A percentile compares a stretch with the other conserved stretches of the same genome.
phyloP scores from a whole-genome alignment of 2,113 vertebrate species.

The Ictalurus punctatus region DNA sequence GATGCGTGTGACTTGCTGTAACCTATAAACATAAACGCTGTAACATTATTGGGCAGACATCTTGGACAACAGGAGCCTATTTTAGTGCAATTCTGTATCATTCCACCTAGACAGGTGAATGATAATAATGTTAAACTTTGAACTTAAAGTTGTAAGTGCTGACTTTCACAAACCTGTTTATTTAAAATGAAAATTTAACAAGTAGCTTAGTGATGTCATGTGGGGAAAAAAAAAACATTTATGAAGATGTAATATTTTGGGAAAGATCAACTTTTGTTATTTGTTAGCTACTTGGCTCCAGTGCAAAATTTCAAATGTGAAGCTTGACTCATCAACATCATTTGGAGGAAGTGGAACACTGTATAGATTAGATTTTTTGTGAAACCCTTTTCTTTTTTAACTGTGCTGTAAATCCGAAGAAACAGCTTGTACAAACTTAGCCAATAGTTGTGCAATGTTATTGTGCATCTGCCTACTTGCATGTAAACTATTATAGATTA shows the following conservation, averaged over 20 bases:
- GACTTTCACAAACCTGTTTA: not conserved
- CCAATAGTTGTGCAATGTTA: constrained; percentile 26
- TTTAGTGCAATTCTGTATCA: not conserved
- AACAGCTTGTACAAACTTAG: not conserved
- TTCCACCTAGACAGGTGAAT: not conserved
- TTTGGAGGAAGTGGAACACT: not conserved
- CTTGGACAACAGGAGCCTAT: not conserved
- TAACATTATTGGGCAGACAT: not conserved
- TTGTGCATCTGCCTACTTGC: constrained; percentile 6
- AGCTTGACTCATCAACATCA: not conserved
- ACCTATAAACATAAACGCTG: not conserved
- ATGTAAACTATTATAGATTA: constrained; percentile 5
- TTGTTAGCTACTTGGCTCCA: not conserved
- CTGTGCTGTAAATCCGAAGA: not conserved
- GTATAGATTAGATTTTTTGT: not conserved
- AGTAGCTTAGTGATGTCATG: not conserved
- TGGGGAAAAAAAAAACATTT: not conserved
- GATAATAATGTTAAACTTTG: not conserved
- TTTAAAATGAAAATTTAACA: not conserved
- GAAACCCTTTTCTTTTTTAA: not conserved
- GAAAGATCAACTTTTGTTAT: not conserved
- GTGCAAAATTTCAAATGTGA: not conserved
- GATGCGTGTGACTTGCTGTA: too few species aligned
- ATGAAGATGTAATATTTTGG: not conserved
- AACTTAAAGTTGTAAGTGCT: not conserved